Percentiles rank a stretch among this genome's conserved stretches.
phyloP scores from a whole-genome alignment of 2,113 vertebrate species.

The Lophura nycthemera region DNA sequence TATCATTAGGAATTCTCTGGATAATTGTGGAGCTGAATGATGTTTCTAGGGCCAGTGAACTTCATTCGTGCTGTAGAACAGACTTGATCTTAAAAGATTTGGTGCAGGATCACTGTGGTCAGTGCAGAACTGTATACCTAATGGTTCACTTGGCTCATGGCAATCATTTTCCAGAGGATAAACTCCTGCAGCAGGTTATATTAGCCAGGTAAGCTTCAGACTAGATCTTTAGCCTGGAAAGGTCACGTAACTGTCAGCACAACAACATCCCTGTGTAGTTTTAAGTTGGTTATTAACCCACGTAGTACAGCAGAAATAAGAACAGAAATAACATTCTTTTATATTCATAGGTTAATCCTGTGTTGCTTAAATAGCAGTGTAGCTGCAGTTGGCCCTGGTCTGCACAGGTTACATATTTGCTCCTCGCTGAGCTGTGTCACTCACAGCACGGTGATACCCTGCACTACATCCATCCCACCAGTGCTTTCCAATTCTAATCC shows the following conservation, averaged over 20 bases:
- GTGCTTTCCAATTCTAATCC: not conserved
- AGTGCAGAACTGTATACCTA: not conserved
- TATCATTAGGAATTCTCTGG: not conserved
- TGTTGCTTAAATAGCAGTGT: not conserved
- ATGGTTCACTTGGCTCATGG: not conserved
- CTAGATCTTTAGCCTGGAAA: not conserved
- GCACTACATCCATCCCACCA: not conserved
- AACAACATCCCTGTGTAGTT: not conserved
- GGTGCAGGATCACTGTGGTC: not conserved
- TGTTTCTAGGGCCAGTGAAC: not conserved
- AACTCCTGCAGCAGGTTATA: not conserved
- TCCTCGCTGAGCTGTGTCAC: conserved; percentile 12
- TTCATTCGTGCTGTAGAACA: not conserved
- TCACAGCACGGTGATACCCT: not conserved
- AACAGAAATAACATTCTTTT: not conserved
- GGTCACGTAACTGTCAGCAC: not conserved
- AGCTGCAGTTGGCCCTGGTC: not conserved
- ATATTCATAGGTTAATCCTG: not conserved
- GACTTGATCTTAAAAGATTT: not conserved
- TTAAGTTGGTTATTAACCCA: not conserved
- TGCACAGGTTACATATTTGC: not conserved
- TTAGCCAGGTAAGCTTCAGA: not conserved
- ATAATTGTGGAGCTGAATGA: not conserved
- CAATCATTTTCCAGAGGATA: not conserved
- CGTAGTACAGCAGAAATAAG: not conserved